These are phyloP conservation scores for Oscheius onirici DNA, from an alignment of 2,888 invertebrate genomes.

Conservation along the genomic window DNA sequence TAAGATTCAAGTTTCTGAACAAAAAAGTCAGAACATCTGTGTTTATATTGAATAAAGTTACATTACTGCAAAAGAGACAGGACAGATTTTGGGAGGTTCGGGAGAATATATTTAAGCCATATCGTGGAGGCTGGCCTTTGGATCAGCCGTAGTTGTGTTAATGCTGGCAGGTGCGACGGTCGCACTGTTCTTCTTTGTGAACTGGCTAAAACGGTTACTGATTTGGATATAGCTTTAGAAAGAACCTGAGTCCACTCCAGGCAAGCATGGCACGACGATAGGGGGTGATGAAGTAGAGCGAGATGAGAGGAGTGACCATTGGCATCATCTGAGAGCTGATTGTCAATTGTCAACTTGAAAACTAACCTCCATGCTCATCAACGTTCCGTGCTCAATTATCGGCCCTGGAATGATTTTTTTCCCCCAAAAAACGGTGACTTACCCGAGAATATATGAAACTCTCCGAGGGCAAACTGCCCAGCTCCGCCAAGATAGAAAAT, in stretches of 20 bases:
- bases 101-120: background rate
- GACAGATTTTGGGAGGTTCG: background rate
- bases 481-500: constrained; percentile 43
- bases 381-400: constrained; percentile 42
- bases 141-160: background rate
- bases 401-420: too few species aligned
- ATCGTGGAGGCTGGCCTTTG: constrained; percentile 6
- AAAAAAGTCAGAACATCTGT: background rate
- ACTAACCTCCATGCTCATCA: constrained; percentile 44
- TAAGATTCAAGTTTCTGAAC: too few species aligned
- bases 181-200: background rate
- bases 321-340: constrained; percentile 29
- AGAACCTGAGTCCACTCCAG: background rate
- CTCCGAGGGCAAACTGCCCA: constrained; percentile 38
- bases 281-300: constrained; percentile 39
- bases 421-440: background rate
- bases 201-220: too few species aligned
- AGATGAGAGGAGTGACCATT: constrained; percentile 39
- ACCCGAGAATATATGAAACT: constrained; percentile 36
- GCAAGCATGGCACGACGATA: constrained; percentile 31
- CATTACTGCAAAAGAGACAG: background rate
- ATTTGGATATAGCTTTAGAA: background rate
- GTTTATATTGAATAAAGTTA: constrained; percentile 9
- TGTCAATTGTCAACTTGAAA: too few species aligned
- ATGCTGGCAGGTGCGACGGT: background rate